Evolutionary conservation across 2,888 invertebrate species (phyloP).

Genomic region (Boloria euphrosyne): DNA sequence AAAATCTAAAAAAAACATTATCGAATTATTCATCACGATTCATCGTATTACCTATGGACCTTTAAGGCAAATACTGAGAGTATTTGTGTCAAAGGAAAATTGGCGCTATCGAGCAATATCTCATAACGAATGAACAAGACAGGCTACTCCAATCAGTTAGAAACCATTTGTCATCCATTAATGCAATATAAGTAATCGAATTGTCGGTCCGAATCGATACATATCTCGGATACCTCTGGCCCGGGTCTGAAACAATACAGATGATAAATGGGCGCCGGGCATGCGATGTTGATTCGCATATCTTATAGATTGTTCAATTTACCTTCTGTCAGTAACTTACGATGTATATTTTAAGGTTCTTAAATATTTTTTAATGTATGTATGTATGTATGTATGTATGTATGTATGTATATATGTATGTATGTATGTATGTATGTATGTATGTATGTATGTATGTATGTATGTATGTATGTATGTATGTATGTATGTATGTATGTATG

Average conservation of each 20-base stretch:
- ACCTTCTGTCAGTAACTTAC: constrained; percentile 29
- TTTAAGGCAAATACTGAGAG: no score
- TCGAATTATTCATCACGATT: no score
- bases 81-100: no score
- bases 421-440: no score
- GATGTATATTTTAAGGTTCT: background rate
- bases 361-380: no score
- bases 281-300: constrained; percentile 44
- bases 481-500: no score
- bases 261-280: constrained; percentile 37
- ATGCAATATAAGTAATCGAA: constrained; percentile 29
- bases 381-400: no score
- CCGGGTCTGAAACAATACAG: constrained; percentile 41
- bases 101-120: background rate
- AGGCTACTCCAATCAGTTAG: constrained; percentile 13
- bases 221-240: constrained; percentile 42
- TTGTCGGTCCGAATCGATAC: constrained; percentile 40
- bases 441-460: no score
- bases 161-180: constrained; percentile 31
- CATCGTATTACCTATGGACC: no score
- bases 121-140: constrained; percentile 1
- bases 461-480: no score
- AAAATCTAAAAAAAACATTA: no score
- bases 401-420: no score
- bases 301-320: constrained; percentile 20